Evolutionary conservation across 2,888 invertebrate genomes (phyloP).

Genomic region (Pachydiplax longipennis): DNA sequence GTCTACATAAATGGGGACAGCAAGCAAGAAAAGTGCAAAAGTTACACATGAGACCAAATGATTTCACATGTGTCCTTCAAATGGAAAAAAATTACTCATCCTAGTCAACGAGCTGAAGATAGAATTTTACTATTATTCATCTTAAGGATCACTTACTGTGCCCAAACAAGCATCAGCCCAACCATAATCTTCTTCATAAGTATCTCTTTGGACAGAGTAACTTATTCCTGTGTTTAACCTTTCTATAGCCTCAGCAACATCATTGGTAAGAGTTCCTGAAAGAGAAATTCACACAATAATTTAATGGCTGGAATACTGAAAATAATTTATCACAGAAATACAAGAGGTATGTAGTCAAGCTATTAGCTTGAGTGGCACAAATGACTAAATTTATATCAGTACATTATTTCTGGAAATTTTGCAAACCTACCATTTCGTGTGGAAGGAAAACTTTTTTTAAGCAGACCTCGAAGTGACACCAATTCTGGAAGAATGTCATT

Average conservation of each 20-base stretch:
- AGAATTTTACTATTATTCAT: too few species aligned
- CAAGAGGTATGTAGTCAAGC: neutral
- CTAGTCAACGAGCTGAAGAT: too few species aligned
- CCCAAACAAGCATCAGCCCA: conserved; percentile 73
- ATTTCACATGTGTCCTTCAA: too few species aligned
- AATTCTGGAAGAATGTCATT: conserved; percentile 81
- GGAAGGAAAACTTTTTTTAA: conserved; percentile 81
- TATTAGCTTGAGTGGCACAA: too few species aligned
- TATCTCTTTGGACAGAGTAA: conserved; percentile 70
- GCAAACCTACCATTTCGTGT: conserved; percentile 54
- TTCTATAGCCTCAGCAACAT: conserved; percentile 69
- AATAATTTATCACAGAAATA: neutral
- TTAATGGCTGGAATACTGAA: neutral
- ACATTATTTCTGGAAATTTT: neutral
- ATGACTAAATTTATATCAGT: neutral
- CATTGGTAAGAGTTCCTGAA: conserved; percentile 71
- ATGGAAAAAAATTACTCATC: too few species aligned
- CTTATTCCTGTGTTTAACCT: conserved; percentile 75
- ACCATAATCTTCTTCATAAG: conserved; percentile 75
- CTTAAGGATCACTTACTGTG: conserved; percentile 63
- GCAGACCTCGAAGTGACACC: conserved; percentile 75
- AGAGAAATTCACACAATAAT: neutral
- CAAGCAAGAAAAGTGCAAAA: too few species aligned
- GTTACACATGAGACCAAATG: too few species aligned
- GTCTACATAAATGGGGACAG: too few species aligned